A percentile compares a stretch with the other conserved stretches of the same genome.
phyloP scores from a whole-genome alignment of 2,888 invertebrate species.

The Clivina fossor region DNA sequence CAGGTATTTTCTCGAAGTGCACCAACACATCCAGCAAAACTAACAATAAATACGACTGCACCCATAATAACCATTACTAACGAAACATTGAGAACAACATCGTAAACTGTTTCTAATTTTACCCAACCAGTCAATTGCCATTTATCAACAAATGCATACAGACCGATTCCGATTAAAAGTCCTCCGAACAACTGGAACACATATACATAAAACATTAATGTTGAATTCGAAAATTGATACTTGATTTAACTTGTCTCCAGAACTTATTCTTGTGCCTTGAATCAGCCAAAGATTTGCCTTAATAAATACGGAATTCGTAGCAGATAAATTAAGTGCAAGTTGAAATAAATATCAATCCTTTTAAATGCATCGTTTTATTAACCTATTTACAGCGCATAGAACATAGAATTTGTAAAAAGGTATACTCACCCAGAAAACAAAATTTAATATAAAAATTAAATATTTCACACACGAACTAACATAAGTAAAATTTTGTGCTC shows the following conservation, averaged over 20 bases:
- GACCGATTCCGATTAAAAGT: constrained; percentile 79
- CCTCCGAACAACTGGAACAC: constrained; percentile 88
- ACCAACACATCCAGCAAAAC: constrained; percentile 92
- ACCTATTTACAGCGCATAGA: no score
- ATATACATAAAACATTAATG: no score
- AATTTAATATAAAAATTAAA: constrained; percentile 85
- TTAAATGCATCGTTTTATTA: constrained; percentile 3
- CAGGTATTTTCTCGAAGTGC: constrained; percentile 90
- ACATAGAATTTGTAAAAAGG: constrained; percentile 2
- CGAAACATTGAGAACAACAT: constrained; percentile 87
- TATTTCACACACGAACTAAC: constrained; percentile 89
- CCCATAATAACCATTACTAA: constrained; percentile 88
- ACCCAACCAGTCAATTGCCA: constrained; percentile 86
- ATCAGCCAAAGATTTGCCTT: no score
- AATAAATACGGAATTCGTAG: no score
- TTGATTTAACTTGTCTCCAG: no score
- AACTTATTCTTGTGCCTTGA: no score
- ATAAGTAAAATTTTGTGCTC: constrained; percentile 74
- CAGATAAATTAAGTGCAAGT: no score
- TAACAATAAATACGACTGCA: constrained; percentile 87
- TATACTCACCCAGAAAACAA: constrained; percentile 89
- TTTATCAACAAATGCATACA: constrained; percentile 92
- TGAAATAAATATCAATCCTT: no score
- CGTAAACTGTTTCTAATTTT: constrained; percentile 83
- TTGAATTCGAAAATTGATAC: no score